Percentiles rank a stretch among this genome's conserved stretches.
Conservation (phyloP, 2,113 vertebrate genomes). For the Uropsilus gracilis region DNA sequence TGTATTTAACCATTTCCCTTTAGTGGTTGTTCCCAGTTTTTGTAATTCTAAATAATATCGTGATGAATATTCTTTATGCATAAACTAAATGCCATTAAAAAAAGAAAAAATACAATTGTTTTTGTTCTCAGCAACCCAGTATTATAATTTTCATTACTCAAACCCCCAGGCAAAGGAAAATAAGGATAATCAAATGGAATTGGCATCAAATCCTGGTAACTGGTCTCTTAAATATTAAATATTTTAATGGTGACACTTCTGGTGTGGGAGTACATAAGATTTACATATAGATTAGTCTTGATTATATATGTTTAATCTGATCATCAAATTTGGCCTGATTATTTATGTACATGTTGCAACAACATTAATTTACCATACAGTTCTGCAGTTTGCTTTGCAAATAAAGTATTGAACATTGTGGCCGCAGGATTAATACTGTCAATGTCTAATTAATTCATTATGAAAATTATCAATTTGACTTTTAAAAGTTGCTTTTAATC, state of each 20-base stretch:
- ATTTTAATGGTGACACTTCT: neutral
- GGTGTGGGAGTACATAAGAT: neutral
- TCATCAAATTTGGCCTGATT: neutral
- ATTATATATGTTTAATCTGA: neutral
- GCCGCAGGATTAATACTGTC: neutral
- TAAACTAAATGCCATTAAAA: slow-evolving; percentile 1
- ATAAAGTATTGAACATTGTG: neutral
- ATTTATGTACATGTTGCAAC: neutral
- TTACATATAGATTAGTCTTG: neutral
- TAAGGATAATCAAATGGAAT: neutral
- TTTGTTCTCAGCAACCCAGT: neutral
- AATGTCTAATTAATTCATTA: neutral
- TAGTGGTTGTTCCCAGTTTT: neutral
- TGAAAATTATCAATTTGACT: neutral
- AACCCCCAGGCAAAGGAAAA: neutral
- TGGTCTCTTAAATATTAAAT: neutral
- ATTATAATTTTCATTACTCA: neutral
- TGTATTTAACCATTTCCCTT: neutral
- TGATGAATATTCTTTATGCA: slow-evolving; percentile 6
- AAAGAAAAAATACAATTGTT: neutral
- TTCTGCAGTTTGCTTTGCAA: neutral
- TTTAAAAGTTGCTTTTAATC: neutral
- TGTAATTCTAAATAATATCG: neutral
- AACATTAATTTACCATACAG: neutral
- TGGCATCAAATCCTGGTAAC: neutral